These are phyloP conservation scores for Chloroceryle amazona DNA, from an alignment of 2,797 vertebrate species.

Conservation along the genomic window DNA sequence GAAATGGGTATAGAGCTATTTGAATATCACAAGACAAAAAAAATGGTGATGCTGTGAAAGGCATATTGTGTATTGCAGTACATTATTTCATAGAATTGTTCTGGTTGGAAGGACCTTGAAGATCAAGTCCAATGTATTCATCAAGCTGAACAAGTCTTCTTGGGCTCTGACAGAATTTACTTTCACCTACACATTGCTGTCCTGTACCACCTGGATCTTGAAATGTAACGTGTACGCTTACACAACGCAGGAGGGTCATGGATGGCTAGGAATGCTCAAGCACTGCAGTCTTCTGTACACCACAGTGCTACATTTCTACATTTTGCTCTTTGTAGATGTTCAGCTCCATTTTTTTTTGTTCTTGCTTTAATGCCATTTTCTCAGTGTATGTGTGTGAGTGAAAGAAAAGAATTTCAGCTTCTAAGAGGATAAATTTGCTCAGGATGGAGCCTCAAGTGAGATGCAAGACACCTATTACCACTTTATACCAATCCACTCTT, in stretches of 20 bases:
- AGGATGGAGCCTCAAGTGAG: neutral
- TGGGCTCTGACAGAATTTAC: neutral
- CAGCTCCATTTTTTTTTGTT: neutral
- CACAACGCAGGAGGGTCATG: neutral
- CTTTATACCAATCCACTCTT: neutral
- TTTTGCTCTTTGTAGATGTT: neutral
- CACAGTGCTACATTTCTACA: fast-evolving
- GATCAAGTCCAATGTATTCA: neutral
- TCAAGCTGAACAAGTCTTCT: neutral
- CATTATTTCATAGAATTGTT: neutral
- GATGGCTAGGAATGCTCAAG: fast-evolving
- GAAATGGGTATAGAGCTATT: neutral
- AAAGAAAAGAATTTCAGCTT: neutral
- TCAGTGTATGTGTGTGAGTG: fast-evolving
- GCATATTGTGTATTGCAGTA: fast-evolving
- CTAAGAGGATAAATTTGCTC: neutral
- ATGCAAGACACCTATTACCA: neutral
- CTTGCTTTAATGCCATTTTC: neutral
- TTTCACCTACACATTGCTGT: neutral
- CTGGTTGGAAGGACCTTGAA: neutral
- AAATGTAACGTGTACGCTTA: fast-evolving
- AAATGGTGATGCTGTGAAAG: neutral
- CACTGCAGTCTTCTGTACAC: no score
- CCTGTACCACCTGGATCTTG: neutral
- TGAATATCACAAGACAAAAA: neutral